phyloP scores from a whole-genome alignment of 2,113 vertebrate genomes.

The Odobenus rosmarus region DNA sequence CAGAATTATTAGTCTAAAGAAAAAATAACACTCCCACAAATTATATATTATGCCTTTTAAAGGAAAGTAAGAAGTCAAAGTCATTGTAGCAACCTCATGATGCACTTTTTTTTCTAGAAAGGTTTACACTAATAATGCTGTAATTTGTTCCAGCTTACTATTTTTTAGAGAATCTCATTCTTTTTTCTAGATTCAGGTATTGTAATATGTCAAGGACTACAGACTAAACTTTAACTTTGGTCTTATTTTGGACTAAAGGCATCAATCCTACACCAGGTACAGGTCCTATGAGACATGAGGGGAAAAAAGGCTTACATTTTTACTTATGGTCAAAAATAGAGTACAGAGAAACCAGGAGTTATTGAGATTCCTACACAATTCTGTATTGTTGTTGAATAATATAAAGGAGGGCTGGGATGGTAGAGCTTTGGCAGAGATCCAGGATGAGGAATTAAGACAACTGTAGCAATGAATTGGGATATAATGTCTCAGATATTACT shows the following conservation, averaged over 20 bases:
- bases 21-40: conserved; percentile 70
- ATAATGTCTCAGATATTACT: conserved; percentile 37
- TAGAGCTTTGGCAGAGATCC: conserved; percentile 14
- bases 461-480: not conserved
- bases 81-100: conserved; percentile 51
- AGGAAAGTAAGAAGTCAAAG: conserved; percentile 72
- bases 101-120: not conserved
- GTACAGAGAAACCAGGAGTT: not conserved
- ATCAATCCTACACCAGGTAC: not conserved
- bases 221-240: not conserved
- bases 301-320: not conserved
- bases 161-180: not conserved
- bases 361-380: not conserved
- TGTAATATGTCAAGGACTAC: not conserved
- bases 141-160: conserved; percentile 16
- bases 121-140: conserved; percentile 40
- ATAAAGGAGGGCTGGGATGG: not conserved
- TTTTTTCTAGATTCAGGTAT: not conserved
- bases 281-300: not conserved
- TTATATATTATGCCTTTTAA: conserved; percentile 72
- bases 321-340: not conserved
- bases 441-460: conserved; percentile 36
- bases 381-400: not conserved
- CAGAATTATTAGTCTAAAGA: conserved; percentile 70
- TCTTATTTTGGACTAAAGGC: not conserved